Conservation (phyloP, 2,797 vertebrate species). For the Malurus splendens region DNA sequence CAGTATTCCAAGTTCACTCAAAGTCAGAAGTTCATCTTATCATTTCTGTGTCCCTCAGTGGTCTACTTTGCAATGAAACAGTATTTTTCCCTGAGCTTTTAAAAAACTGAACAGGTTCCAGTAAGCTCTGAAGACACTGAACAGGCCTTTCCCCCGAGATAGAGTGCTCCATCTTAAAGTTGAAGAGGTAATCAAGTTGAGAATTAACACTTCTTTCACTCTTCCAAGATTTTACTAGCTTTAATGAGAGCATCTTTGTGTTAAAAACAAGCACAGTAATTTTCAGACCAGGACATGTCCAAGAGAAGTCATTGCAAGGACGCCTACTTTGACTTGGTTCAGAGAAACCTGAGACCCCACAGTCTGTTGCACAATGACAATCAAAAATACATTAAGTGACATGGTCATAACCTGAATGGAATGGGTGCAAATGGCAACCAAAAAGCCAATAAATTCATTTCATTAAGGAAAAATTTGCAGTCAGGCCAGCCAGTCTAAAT, state of each 20-base stretch:
- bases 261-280: neutral
- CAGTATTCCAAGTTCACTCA: constrained; percentile 4
- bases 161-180: neutral
- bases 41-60: neutral
- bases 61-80: neutral
- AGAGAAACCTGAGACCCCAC: neutral
- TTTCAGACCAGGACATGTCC: neutral
- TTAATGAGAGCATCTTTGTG: neutral
- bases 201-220: constrained; percentile 7
- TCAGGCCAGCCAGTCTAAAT: neutral
- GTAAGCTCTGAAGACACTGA: neutral
- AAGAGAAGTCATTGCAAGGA: neutral
- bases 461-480: neutral
- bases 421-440: neutral
- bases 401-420: neutral
- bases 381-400: neutral
- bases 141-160: neutral
- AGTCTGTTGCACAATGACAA: neutral
- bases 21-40: neutral
- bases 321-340: neutral
- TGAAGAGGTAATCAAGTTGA: neutral
- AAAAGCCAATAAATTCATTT: neutral
- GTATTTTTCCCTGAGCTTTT: neutral
- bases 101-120: constrained; percentile 18
- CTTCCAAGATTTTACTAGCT: neutral